A percentile compares a stretch with the other conserved stretches of the same genome.
These are phyloP conservation scores for Pteropus alecto DNA, from an alignment of 2,113 vertebrate species.

Conservation along the genomic window DNA sequence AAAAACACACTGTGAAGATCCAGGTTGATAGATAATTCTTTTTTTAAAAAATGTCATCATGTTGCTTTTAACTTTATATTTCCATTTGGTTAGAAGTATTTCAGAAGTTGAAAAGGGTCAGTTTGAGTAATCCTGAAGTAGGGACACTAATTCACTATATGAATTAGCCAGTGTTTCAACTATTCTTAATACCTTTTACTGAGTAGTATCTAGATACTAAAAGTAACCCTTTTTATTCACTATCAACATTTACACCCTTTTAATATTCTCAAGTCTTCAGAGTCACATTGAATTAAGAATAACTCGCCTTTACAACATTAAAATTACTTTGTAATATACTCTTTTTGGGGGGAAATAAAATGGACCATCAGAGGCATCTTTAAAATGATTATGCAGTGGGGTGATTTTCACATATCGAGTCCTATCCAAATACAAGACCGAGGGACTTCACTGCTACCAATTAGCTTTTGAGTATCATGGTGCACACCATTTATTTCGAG, in stretches of 20 bases:
- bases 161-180: background rate
- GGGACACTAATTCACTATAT: background rate
- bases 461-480: background rate
- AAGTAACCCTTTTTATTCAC: background rate
- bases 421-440: background rate
- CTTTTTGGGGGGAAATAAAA: background rate
- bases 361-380: background rate
- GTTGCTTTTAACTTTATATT: background rate
- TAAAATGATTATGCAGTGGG: background rate
- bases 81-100: background rate
- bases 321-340: constrained; percentile 1
- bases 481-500: background rate
- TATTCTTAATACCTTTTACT: background rate
- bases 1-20: background rate
- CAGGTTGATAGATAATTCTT: background rate
- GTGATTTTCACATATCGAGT: background rate
- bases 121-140: background rate
- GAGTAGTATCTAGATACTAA: background rate
- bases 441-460: background rate
- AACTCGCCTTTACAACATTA: constrained; percentile 7
- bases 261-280: background rate
- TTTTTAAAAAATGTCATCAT: background rate
- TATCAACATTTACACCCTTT: background rate
- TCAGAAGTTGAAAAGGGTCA: constrained; percentile 1
- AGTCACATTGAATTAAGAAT: background rate